Percentiles rank a stretch among this genome's conserved stretches.
These are phyloP conservation scores for Catamblyrhynchus diadema DNA, from an alignment of 2,797 vertebrate species.

Conservation along the genomic window DNA sequence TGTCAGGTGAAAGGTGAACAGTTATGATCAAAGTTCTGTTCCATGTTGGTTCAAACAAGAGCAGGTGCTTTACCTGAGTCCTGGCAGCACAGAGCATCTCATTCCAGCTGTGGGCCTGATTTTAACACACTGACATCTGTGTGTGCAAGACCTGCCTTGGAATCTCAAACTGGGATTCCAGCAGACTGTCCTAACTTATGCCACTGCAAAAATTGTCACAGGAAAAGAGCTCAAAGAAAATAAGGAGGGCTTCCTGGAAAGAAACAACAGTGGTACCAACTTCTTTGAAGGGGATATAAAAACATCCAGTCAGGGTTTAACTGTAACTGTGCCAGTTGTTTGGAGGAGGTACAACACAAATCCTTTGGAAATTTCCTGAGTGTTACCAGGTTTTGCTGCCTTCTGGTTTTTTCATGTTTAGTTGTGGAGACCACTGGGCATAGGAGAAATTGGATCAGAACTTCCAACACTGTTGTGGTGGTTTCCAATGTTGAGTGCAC, in stretches of 20 bases:
- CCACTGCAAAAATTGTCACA: not conserved
- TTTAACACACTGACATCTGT: not conserved
- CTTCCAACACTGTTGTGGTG: fast-evolving
- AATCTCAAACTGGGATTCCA: not conserved
- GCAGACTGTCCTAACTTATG: not conserved
- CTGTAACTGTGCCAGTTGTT: fast-evolving
- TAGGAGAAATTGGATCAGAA: not conserved
- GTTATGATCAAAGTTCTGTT: not conserved
- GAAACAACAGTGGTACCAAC: fast-evolving
- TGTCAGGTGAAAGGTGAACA: not conserved
- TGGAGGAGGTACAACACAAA: not conserved
- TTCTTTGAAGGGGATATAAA: not conserved
- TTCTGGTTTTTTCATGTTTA: not conserved
- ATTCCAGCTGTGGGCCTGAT: not conserved
- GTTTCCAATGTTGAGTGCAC: fast-evolving
- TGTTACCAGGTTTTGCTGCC: not conserved
- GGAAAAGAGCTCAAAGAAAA: not conserved
- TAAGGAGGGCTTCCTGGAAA: not conserved
- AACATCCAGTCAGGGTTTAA: not conserved
- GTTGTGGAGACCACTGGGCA: fast-evolving
- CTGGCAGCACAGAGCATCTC: not conserved
- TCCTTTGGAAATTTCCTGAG: not conserved
- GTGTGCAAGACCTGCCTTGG: not conserved
- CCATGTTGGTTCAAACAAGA: not conserved
- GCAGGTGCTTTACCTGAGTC: not conserved